These are phyloP conservation scores for Ptyas mucosa DNA, from an alignment of 2,113 vertebrate species.

Conservation along the genomic window DNA sequence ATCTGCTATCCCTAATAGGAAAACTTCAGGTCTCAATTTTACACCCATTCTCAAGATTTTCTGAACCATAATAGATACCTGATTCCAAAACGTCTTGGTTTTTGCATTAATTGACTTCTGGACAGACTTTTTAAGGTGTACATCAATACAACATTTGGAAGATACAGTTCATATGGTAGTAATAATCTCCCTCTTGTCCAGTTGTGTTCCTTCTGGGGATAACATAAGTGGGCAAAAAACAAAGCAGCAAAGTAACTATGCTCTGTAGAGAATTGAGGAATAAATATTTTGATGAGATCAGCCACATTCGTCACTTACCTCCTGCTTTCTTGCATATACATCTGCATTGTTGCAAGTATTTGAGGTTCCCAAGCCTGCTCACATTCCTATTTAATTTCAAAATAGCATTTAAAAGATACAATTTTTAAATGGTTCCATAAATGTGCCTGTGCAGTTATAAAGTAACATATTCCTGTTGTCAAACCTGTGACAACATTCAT, in stretches of 20 bases:
- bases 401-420: background rate
- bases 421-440: background rate
- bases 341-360: background rate
- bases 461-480: background rate
- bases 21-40: background rate
- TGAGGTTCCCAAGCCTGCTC: background rate
- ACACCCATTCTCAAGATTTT: background rate
- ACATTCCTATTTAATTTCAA: background rate
- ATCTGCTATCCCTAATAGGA: background rate
- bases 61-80: background rate
- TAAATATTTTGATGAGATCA: background rate
- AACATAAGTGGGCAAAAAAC: background rate
- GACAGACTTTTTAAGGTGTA: background rate
- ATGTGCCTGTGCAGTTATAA: background rate
- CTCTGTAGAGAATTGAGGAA: background rate
- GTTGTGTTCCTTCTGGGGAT: background rate
- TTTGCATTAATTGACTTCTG: conserved; percentile 28
- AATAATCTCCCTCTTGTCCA: background rate
- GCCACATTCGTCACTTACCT: background rate
- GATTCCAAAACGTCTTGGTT: background rate
- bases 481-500: background rate
- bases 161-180: background rate
- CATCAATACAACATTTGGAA: background rate
- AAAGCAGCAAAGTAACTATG: background rate
- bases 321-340: background rate